Evolutionary conservation across 1,140 invertebrate species (phyloP), one percentile per base, ranked within the genome.

Genomic region (Ganaspis sp.): DNA sequence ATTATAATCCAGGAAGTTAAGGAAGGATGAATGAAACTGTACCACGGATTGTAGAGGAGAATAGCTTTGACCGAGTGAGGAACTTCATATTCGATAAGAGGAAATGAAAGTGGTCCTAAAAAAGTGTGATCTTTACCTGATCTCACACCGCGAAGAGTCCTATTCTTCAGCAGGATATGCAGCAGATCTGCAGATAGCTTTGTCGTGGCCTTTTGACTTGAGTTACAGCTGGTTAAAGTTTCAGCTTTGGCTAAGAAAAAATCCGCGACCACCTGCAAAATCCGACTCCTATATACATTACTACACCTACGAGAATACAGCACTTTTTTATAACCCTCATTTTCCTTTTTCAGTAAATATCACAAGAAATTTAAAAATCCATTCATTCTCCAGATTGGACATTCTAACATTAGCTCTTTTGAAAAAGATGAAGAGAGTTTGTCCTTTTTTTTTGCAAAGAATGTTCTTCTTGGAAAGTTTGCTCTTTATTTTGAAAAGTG

Each of bases 171-270:
- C 79, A 84, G 84, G 83, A n/a, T n/a, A 84, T 80, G 83, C 84
- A 83, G 81, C 73, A 85, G 84, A 85, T 85, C 81, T 75, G 72
- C 45, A 84, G 84, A 85, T 85, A 85, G 84, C 84, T 85, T 85
- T 84, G 83, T 85, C 81, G 84, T 84, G 75, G 83, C 82, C 82
- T 77, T 81, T 83, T 85, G 80, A 83, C 81, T 85, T 85, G 83
- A 85, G 79, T 85, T 85, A 85, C 84, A 80, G 81, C 83, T 84
- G 84, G 84, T 79, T 84, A 83, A 84, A 81, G 83, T 84, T 85
- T 85, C 84, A 85, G 29, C 76, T 77, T 58, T 29, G 49, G 40
- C 53, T 64, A 34, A 73, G 73, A 83, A 42, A 80, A 85, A 85
- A 74, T 85, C 74, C 73, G 75, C 81, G 84, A 81, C 82, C 84